These are phyloP conservation scores for Uria aalge DNA, from an alignment of 2,113 vertebrate species.

Conservation along the genomic window DNA sequence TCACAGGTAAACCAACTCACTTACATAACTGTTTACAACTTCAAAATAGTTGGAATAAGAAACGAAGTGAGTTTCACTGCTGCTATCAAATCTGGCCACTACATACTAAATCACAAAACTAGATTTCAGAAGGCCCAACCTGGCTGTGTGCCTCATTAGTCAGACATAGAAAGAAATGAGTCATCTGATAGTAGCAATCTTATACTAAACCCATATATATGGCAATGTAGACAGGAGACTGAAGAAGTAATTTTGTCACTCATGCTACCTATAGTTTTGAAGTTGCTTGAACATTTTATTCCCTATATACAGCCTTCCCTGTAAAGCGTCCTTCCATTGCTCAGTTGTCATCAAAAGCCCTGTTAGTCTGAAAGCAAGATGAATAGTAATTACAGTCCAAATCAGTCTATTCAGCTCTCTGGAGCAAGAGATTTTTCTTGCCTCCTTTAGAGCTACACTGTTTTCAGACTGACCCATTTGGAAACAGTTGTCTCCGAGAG, in stretches of 20 bases:
- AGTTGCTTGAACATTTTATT: not conserved
- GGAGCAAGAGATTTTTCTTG: not conserved
- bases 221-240: not conserved
- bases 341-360: not conserved
- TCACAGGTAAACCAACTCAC: not conserved
- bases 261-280: not conserved
- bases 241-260: not conserved
- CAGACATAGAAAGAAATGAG: not conserved
- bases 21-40: not conserved
- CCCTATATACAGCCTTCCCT: not conserved
- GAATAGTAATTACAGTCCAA: not conserved
- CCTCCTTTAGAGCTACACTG: not conserved
- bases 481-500: not conserved
- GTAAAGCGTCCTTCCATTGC: not conserved
- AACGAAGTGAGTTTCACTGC: not conserved
- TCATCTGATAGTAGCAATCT: not conserved
- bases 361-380: not conserved
- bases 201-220: not conserved
- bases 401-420: not conserved
- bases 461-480: not conserved
- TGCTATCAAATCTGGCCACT: not conserved
- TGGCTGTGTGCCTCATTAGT: not conserved
- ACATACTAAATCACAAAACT: not conserved
- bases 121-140: not conserved
- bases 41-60: not conserved